A percentile compares a stretch with the other conserved stretches of the same genome.
Conservation (phyloP, 2,797 vertebrate species). For the Cheirogaleus major region DNA sequence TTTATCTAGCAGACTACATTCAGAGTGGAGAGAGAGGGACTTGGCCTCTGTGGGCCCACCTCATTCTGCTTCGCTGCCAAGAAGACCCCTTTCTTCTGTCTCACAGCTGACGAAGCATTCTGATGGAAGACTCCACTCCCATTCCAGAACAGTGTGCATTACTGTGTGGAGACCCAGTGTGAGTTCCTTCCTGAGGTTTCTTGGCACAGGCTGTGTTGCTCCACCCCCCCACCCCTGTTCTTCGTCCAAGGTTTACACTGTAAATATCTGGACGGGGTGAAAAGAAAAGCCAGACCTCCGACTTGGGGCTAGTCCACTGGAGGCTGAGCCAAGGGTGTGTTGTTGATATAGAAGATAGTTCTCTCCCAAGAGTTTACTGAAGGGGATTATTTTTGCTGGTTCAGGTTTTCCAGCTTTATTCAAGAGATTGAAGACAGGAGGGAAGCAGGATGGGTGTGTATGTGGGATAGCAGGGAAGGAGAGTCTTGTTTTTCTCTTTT, state of each 20-base stretch:
- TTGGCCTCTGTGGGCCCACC: not conserved
- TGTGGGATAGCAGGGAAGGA: not conserved
- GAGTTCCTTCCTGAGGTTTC: constrained; percentile 69
- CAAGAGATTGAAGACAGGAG: constrained; percentile 46
- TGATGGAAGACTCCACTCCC: not conserved
- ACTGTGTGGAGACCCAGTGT: constrained; percentile 47
- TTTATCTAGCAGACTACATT: not conserved
- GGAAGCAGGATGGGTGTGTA: constrained; percentile 65
- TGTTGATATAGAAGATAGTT: constrained; percentile 71
- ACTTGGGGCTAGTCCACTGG: not conserved
- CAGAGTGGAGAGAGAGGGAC: not conserved
- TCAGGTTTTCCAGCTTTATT: constrained; percentile 70
- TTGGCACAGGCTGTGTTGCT: constrained; percentile 44
- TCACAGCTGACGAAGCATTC: constrained; percentile 1
- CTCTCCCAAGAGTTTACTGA: constrained; percentile 66
- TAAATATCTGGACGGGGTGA: constrained; percentile 61
- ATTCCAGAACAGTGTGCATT: constrained; percentile 56
- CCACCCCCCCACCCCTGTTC: not conserved
- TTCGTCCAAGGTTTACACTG: constrained; percentile 64
- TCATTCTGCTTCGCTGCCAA: not conserved
- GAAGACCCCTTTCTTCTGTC: constrained; percentile 17
- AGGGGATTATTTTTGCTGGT: constrained; percentile 61
- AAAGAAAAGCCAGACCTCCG: constrained; percentile 68
- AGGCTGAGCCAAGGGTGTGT: constrained; percentile 65
- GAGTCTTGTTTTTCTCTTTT: constrained; percentile 63